Evolutionary conservation across 1,140 invertebrate genomes (phyloP).

Genomic region (Macrostomum lignano): DNA sequence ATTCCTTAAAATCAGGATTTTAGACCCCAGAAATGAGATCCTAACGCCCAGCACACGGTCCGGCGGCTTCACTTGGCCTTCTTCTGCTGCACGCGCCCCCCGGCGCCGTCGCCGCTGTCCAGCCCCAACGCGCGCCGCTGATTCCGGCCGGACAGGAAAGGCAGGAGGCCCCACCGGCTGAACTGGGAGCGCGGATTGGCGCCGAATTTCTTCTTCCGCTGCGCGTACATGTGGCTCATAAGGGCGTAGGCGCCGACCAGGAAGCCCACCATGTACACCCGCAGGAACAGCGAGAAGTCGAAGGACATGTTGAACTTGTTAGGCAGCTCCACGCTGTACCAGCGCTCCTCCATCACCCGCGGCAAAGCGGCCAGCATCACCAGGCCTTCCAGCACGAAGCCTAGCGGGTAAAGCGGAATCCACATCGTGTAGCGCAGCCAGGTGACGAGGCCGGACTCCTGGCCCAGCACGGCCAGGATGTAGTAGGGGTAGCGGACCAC

Average conservation of each 20-base stretch:
- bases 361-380: conserved; percentile 38
- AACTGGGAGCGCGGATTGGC: too few relatives aligned
- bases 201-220: conserved; percentile 13
- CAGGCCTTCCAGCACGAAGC: conserved; percentile 60
- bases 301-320: conserved; percentile 58
- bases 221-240: conserved; percentile 13
- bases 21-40: too few relatives aligned
- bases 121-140: too few relatives aligned
- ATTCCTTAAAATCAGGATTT: too few relatives aligned
- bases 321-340: conserved; percentile 45
- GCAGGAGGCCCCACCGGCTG: too few relatives aligned
- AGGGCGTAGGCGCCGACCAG: conserved; percentile 32
- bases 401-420: conserved; percentile 65
- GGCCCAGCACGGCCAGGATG: conserved; percentile 44
- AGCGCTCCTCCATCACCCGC: conserved; percentile 54
- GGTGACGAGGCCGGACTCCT: conserved; percentile 44
- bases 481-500: conserved; percentile 69
- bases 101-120: too few relatives aligned
- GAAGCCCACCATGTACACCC: conserved; percentile 44
- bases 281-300: conserved; percentile 47
- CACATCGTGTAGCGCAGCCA: conserved; percentile 71
- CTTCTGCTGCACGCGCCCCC: too few relatives aligned
- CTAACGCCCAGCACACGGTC: too few relatives aligned
- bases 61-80: too few relatives aligned
- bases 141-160: too few relatives aligned